Conservation (phyloP, 35 echinoderm and acorn worm genomes). For the Heliocidaris erythrogramma region DNA sequence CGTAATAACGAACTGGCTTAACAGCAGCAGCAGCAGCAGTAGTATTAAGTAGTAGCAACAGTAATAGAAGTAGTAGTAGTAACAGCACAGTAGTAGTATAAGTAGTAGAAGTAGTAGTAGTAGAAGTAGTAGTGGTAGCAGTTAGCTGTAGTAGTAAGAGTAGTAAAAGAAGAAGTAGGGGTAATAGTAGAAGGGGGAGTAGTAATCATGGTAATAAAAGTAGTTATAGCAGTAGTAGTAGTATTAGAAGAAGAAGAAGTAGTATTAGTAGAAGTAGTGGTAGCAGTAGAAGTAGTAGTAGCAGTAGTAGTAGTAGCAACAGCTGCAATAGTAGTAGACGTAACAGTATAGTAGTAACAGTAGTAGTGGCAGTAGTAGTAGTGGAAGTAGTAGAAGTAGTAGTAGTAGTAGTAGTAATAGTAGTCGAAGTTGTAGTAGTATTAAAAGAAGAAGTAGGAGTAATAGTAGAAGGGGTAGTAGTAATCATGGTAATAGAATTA, state of each 20-base stretch:
- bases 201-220: too few species aligned
- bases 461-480: not conserved
- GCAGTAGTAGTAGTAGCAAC: not conserved
- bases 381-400: not conserved
- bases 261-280: not conserved
- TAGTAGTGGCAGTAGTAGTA: not conserved
- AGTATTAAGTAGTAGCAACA: not conserved
- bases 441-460: not conserved
- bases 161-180: too few species aligned
- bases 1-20: too few species aligned
- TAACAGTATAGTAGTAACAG: constrained; percentile 7
- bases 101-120: not conserved
- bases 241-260: not conserved
- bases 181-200: too few species aligned
- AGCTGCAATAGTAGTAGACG: not conserved
- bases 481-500: not conserved
- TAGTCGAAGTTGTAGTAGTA: not conserved
- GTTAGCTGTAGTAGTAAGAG: too few species aligned
- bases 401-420: not conserved
- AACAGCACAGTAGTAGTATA: not conserved
- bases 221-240: not conserved
- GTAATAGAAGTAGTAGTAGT: constrained; percentile 1
- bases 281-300: not conserved
- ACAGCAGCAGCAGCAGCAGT: not conserved
- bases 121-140: too few species aligned